Evolutionary conservation across 2,888 invertebrate genomes (phyloP).

Genomic region (Cephalotes varians): DNA sequence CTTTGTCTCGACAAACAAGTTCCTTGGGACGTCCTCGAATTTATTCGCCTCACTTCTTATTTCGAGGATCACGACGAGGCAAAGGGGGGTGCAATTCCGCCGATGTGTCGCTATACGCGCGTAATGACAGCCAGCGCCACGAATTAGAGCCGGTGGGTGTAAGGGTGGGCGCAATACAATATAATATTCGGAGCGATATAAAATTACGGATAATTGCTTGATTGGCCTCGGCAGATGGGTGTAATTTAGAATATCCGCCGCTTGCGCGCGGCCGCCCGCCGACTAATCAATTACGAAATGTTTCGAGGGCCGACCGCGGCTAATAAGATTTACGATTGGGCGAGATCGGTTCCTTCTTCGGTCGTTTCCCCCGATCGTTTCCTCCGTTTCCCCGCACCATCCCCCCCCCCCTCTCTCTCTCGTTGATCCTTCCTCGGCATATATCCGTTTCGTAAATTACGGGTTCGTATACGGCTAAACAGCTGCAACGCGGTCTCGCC

Average conservation of each 20-base stretch:
- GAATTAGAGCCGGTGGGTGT: slow-evolving; percentile 35
- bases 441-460: slow-evolving; percentile 58
- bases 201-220: slow-evolving; percentile 82
- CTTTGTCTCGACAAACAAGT: slow-evolving; percentile 10
- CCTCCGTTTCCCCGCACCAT: background rate
- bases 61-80: slow-evolving; percentile 1
- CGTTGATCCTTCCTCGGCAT: background rate
- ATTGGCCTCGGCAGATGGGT: slow-evolving; percentile 78
- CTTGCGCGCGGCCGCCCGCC: slow-evolving; percentile 63
- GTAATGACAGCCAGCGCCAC: slow-evolving; percentile 44
- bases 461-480: slow-evolving; percentile 46
- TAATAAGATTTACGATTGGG: slow-evolving; percentile 75
- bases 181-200: slow-evolving; percentile 79
- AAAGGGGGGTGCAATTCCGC: background rate
- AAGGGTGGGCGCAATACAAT: slow-evolving; percentile 56
- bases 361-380: slow-evolving; percentile 42
- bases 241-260: slow-evolving; percentile 78
- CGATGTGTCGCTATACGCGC: slow-evolving; percentile 36
- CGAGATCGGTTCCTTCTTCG: slow-evolving; percentile 40
- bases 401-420: background rate
- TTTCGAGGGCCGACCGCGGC: slow-evolving; percentile 70
- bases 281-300: slow-evolving; percentile 79
- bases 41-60: background rate
- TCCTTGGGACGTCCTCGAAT: background rate
- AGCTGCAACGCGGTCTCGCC: slow-evolving; percentile 54